These are phyloP conservation scores for Nyctereutes procyonoides DNA, from an alignment of 2,113 vertebrate species.

Conservation along the genomic window DNA sequence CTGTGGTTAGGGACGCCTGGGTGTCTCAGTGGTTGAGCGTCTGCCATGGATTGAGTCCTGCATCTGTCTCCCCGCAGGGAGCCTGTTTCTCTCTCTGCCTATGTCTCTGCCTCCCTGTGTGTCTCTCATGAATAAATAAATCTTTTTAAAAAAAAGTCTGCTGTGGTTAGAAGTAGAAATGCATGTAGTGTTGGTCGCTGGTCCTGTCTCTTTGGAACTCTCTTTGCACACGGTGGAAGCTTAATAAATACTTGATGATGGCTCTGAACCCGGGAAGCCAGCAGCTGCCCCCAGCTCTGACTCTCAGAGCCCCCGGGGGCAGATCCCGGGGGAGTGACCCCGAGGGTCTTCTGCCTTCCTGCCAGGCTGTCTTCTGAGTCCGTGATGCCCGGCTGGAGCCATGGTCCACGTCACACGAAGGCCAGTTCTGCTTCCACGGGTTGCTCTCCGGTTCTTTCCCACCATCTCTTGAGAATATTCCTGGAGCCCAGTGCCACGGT, in stretches of 20 bases:
- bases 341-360: neutral
- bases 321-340: neutral
- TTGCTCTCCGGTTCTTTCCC: neutral
- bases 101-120: no score
- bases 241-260: slow-evolving; percentile 78
- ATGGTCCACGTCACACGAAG: neutral
- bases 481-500: neutral
- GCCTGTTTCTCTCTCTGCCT: no score
- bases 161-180: neutral
- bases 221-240: slow-evolving; percentile 65
- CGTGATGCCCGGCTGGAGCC: neutral
- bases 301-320: neutral
- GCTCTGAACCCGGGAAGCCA: slow-evolving; percentile 48
- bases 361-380: neutral
- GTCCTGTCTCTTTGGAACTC: slow-evolving; percentile 27
- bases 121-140: no score
- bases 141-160: neutral
- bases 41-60: no score
- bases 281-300: slow-evolving; percentile 66
- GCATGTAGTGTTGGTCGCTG: neutral
- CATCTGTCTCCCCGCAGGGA: no score
- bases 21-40: no score
- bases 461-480: neutral
- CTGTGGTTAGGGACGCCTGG: neutral
- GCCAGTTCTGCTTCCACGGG: neutral